phyloP scores from a whole-genome alignment of 2,797 vertebrate species.

The Spondyliosoma cantharus region DNA sequence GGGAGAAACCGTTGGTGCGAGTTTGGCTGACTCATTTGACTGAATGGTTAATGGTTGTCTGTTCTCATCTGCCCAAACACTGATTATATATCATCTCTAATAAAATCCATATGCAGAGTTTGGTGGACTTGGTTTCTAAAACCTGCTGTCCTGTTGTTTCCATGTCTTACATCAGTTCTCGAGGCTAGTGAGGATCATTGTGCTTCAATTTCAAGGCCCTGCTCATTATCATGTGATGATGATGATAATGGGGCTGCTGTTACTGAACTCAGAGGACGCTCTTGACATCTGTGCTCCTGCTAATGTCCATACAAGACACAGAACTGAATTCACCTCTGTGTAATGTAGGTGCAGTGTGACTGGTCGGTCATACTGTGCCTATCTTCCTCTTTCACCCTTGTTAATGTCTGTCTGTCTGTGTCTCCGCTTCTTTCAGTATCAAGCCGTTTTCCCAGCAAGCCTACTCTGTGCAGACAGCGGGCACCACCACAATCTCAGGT shows the following conservation, averaged over 20 bases:
- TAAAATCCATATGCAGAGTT: conserved; percentile 6
- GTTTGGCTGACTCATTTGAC: conserved; percentile 1
- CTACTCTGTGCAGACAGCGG: conserved; percentile 93
- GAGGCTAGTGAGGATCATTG: not conserved
- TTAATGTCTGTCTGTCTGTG: conserved; percentile 28
- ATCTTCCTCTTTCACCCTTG: conserved; percentile 31
- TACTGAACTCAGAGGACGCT: conserved; percentile 52
- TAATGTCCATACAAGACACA: conserved; percentile 31
- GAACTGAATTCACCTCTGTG: conserved; percentile 42
- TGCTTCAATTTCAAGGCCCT: conserved; percentile 11
- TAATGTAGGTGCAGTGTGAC: conserved; percentile 36
- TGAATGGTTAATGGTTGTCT: not conserved
- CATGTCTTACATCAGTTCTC: not conserved
- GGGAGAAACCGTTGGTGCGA: not conserved
- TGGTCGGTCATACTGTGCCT: conserved; percentile 13
- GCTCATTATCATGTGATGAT: conserved; percentile 18
- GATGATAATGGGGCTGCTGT: conserved; percentile 28
- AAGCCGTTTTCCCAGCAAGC: conserved; percentile 98
- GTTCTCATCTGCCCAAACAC: not conserved
- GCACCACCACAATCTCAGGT: conserved; percentile 96
- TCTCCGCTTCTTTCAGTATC: conserved; percentile 83
- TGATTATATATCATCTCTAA: not conserved
- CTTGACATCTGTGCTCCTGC: conserved; percentile 62
- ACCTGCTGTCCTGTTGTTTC: not conserved
- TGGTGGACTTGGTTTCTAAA: not conserved